Base-by-base conservation (phyloP, 2,113 vertebrate genomes). In the Panurus biarmicus region DNA sequence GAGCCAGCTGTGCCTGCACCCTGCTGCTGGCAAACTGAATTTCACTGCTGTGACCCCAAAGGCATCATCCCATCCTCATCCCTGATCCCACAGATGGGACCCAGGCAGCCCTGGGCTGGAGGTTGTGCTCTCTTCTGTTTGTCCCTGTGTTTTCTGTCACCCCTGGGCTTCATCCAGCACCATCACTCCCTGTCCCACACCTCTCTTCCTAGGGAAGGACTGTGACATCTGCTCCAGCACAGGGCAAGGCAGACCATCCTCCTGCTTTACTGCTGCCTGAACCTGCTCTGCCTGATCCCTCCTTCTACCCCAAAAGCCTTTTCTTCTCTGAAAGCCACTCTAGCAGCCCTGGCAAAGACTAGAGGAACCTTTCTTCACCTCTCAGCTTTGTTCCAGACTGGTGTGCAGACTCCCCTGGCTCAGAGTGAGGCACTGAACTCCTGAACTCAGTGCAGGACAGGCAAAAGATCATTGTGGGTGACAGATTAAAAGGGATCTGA, bases 41-140 rank as follows among this genome's bases (percentile, higher is more conserved):
- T 53, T 62, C 90, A 74, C 20, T 42, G 64, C n/a, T 44, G 28
- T 36, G 60, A 87, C 33, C 31, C 57, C 60, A 16, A 29, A 58
- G 60, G n/a, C 42, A 36, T 2, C 5, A 2, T 16, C 18, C 31
- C 4, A 1, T n/a, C 42, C 33, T 24, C 14, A 10, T 5, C 51
- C 16, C 71, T 29, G 44, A 31, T 15, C 17, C 33, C 14, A 33
- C 0, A 2, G 11, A 7, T 1, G 21, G 11, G 8, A 14, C 36
- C 40, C 25, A 2, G 18, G 38, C 11, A 28, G 44, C 33, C 12
- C 58, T 21, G 33, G 28, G 10, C 24, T 85, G 85, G 18, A 67
- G 23, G 14, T 2, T 40, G 14, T 48, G 42, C 24, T 54, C 35
- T 67, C 15, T 29, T 21, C 75, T 73, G n/a, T 36, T 31, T 57